Conservation (phyloP, 1,140 invertebrate species). For the Periplaneta americana region DNA sequence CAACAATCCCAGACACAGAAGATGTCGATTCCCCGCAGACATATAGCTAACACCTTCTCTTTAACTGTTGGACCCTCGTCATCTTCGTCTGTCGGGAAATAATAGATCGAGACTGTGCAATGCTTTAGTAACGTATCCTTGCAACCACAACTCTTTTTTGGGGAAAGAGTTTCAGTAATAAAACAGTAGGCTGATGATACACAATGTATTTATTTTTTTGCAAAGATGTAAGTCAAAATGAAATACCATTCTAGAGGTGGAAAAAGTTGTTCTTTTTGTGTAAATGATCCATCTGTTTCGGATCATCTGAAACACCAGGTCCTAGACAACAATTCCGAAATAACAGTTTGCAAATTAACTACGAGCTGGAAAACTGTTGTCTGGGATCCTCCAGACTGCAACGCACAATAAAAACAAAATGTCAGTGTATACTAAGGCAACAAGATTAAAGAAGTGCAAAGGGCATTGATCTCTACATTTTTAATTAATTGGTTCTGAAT, state of each 20-base stretch:
- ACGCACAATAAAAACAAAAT: too few species aligned
- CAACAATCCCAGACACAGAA: conserved; percentile 98
- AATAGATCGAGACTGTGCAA: conserved; percentile 85
- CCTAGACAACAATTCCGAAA: too few species aligned
- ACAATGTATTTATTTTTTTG: background rate
- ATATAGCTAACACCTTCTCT: conserved; percentile 69
- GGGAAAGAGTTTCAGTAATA: conserved; percentile 10
- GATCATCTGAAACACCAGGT: too few species aligned
- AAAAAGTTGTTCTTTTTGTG: too few species aligned
- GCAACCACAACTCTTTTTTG: conserved; percentile 56
- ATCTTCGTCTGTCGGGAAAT: conserved; percentile 88
- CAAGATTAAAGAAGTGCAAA: too few species aligned
- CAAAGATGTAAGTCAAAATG: background rate
- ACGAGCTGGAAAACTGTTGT: too few species aligned
- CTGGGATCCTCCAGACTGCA: too few species aligned
- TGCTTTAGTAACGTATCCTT: conserved; percentile 56
- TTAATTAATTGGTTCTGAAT: too few species aligned
- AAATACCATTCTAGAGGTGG: background rate
- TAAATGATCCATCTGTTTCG: too few species aligned
- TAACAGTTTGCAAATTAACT: too few species aligned
- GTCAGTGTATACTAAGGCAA: too few species aligned
- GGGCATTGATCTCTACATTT: too few species aligned
- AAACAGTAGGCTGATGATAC: conserved; percentile 16
- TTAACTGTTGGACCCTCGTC: conserved; percentile 85
- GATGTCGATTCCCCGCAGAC: conserved; percentile 78